phyloP scores from a whole-genome alignment of 2,888 invertebrate genomes.

The Synergus laeviventris region DNA sequence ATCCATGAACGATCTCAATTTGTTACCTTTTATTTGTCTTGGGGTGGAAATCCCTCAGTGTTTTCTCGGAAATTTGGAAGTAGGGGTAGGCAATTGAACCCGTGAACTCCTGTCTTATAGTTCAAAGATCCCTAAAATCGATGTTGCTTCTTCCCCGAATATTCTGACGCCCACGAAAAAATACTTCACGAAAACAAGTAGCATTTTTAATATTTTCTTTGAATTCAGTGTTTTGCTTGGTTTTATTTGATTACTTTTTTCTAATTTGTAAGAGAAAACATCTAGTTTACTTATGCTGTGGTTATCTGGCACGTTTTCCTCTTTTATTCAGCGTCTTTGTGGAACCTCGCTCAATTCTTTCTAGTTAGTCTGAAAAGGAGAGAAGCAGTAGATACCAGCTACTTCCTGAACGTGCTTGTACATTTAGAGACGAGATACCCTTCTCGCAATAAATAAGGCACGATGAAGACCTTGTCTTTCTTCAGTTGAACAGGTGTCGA shows the following conservation, averaged over 20 bases:
- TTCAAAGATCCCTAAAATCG: neutral
- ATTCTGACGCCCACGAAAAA: neutral
- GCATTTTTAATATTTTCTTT: too few species aligned
- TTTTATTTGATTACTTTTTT: neutral
- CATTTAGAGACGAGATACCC: conserved; percentile 50
- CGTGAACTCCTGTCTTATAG: conserved; percentile 26
- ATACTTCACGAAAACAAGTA: neutral
- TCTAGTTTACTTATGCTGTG: too few species aligned
- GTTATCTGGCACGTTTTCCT: neutral
- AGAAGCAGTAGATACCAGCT: neutral
- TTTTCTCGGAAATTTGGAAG: neutral
- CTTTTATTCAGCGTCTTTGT: neutral
- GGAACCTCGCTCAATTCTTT: conserved; percentile 1
- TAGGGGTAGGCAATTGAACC: conserved; percentile 15
- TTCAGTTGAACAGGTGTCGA: conserved; percentile 59
- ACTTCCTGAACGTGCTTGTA: neutral
- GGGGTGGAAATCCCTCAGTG: neutral
- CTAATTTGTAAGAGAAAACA: neutral
- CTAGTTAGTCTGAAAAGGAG: neutral
- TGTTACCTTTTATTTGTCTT: conserved; percentile 5
- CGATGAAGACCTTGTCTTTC: conserved; percentile 44
- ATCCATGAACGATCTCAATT: conserved; percentile 7
- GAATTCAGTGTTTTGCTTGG: too few species aligned
- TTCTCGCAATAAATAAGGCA: conserved; percentile 40
- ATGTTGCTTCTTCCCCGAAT: conserved; percentile 27